Evolutionary conservation across 2,113 vertebrate genomes (phyloP), one percentile per base, ranked within the genome.

Genomic region (Cranoglanis bouderius): DNA sequence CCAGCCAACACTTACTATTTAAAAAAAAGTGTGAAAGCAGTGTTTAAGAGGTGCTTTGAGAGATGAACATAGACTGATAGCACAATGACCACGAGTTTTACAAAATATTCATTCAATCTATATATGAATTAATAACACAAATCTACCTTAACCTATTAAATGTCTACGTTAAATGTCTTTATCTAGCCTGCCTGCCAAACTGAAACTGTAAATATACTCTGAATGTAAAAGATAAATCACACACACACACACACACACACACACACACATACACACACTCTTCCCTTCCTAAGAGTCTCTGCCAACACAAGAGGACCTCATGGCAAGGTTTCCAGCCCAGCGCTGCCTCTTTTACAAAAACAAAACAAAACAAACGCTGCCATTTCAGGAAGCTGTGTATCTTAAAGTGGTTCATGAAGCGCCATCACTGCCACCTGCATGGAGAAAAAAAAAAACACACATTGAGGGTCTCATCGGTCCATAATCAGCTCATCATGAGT

Each of bases 191-290:
- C 61, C 86, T 87, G 77, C 78, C 78, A 65, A 82, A 87, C 46
- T 35, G 75, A 65, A 51, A 81, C 63, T 89, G 84, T 89, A 89
- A 86, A 86, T 89, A 86, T 70, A 86, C 65, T 89, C 85, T 82
- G 88, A 89, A 86, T 89, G 88, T 86, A 82, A 51, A 86, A 53
- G 74, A 85, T 40, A 67, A 10, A 2, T 5, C 67, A 38, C 35
- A 18, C 67, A 70, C 67, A 70, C 32, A 67, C 35, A 77, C 74
- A 77, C 70, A 38, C 35, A 19, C 72, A 75, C 72, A 75, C 35
- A 38, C 32, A 75, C 72, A 75, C 40, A 77, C 43, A 77, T 24
- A 18, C 26, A 78, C 75, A 51, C 46, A 35, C n/a, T 12, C 51
- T 18, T 82, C 32, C 12, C 32, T 26, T 14, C 32, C 19, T 12